Percentiles rank a stretch among this genome's conserved stretches.
Evolutionary conservation across 1,140 invertebrate species (phyloP).

Genomic region (Hetaerina americana): DNA sequence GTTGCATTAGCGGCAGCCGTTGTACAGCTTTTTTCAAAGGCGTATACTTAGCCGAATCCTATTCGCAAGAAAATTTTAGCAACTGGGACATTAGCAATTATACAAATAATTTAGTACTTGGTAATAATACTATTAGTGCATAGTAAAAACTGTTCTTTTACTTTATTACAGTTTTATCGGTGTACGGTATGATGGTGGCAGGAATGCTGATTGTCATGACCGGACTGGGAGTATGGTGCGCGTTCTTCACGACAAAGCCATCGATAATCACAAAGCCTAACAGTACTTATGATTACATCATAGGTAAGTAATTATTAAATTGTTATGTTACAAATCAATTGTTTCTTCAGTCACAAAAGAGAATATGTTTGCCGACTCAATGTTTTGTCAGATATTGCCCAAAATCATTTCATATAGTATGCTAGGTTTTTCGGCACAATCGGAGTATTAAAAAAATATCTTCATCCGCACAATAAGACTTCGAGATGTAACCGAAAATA

Average conservation of each 20-base stretch:
- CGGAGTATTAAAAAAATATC: background rate
- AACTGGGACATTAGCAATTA: too few relatives aligned
- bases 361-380: background rate
- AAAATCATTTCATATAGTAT: background rate
- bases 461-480: too few relatives aligned
- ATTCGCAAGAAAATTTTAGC: too few relatives aligned
- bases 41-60: too few relatives aligned
- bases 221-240: background rate
- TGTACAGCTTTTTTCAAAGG: too few relatives aligned
- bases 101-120: too few relatives aligned
- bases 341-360: background rate
- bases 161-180: background rate
- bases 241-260: background rate
- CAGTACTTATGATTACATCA: background rate
- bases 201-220: background rate
- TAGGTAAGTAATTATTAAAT: background rate
- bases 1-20: too few relatives aligned
- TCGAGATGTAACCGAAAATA: too few relatives aligned
- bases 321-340: background rate
- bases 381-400: background rate
- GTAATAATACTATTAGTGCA: too few relatives aligned
- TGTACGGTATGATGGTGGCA: background rate
- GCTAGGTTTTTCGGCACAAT: background rate
- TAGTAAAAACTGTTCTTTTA: too few relatives aligned
- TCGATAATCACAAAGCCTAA: background rate